Base-by-base conservation (phyloP, 1,140 invertebrate genomes). In the Diprion similis region DNA sequence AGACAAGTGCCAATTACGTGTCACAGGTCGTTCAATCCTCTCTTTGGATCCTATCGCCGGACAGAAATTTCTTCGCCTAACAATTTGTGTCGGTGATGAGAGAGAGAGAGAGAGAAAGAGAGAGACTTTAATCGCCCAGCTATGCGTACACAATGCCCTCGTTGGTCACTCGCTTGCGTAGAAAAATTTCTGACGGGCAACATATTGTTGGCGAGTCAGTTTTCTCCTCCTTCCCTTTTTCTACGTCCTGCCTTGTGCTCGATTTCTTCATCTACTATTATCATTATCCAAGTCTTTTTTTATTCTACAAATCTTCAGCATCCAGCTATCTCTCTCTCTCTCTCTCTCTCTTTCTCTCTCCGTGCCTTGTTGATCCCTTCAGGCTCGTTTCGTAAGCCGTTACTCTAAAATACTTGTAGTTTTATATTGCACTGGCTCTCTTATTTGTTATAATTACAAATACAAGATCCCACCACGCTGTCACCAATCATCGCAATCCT, bases 91-190 rank as follows among this genome's bases (percentile, higher is more conserved):
- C 24, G 24, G 24, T 3, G 24, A 37, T 37, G 24, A 37, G 24
- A 37, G 24, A 37, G 6, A 37, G 24, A 37, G 24, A 37, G 24
- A 37, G 24, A 37, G 24, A 37, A 6, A 37, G 24, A 37, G 24
- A 37, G 2, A 37, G 24, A 65, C 68, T 65, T 71, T 75, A 77
- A 77, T 77, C 76, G 74, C 70, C 48, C 64, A 75, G 72, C 74
- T 73, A 75, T 77, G 76, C 74, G 76, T 75, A 70, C 70, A 73
- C 69, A 75, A 73, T 77, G 74, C 71, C 76, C 76, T 65, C 71
- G 71, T 77, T 75, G 73, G 73, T 69, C 76, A 73, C 66, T 76
- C 70, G 69, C 70, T 65, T 24, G 70, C 69, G 68, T 10, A 59
- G 8, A 59, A 59, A 68, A 37, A 75, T 17, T 19, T 37, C 15